These are phyloP conservation scores for Rapana venosa DNA, from an alignment of 2,888 invertebrate genomes.

Conservation along the genomic window DNA sequence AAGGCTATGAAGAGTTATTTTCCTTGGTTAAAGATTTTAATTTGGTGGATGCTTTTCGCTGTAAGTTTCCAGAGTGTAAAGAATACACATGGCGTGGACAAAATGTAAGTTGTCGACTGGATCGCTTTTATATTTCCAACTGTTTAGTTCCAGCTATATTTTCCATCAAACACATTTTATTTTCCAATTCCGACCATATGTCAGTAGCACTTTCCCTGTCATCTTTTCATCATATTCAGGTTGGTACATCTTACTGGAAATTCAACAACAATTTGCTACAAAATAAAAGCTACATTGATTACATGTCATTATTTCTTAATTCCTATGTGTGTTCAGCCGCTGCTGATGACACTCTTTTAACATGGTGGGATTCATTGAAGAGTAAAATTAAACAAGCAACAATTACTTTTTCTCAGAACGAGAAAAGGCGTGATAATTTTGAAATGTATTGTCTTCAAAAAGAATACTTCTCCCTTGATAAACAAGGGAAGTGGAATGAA, in stretches of 20 bases:
- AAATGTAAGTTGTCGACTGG: background rate
- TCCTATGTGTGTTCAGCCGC: background rate
- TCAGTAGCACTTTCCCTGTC: background rate
- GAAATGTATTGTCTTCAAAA: background rate
- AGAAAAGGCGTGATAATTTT: background rate
- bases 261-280: background rate
- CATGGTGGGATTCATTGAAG: background rate
- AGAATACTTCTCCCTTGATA: background rate
- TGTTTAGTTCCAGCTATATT: background rate
- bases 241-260: background rate
- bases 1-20: background rate
- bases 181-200: background rate
- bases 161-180: background rate
- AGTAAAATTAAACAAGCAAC: background rate
- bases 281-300: background rate
- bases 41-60: background rate
- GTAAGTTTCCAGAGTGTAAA: background rate
- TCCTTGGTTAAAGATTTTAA: background rate
- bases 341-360: background rate
- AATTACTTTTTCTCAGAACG: background rate
- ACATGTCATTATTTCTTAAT: background rate
- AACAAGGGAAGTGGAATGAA: background rate
- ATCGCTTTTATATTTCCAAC: background rate
- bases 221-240: background rate
- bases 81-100: background rate